Evolutionary conservation across 2,888 invertebrate species (phyloP), one percentile per base, ranked within the genome.

Genomic region (Ophion ventricosus): DNA sequence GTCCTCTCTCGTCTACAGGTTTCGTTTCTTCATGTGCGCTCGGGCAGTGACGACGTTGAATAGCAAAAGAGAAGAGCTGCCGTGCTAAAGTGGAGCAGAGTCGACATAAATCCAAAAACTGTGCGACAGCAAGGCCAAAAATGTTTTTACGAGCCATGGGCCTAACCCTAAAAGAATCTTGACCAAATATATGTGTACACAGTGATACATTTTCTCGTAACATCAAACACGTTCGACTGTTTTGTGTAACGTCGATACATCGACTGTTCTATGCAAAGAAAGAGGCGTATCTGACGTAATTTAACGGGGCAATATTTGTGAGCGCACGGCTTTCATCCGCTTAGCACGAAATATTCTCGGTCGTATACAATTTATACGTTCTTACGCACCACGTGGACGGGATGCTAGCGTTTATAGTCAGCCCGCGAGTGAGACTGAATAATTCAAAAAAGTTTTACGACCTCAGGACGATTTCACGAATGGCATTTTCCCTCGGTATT

Each of bases 131-230:
- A 57, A 69, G 70, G 63, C 74, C 74, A 70, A 84, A 78, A 85
- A 85, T 64, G 82, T 86, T 84, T 80, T 84, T 80, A 86, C 80
- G 86, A 84, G 64, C 78, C 78, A 7, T 49, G 56, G 29, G 70
- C 75, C 64, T 72, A 81, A 64, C 72, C 74, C 61, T 66, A 66
- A 75, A 75, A 80, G 75, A 76, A 72, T 59, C 43, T 23, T 14
- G 20, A 61, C 40, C 73, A 73, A 73, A 61, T 43, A 61, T 61
- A 59, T 25, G 26, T 14, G 11, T 4, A 29, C 29, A 29, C n/a
- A n/a, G 49, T 11, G 14, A 49, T 49, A 49, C 11, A 17, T 49
- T 63, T 2, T n/a, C 11, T 35, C 17, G n/a, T 4, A 14, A 63
- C n/a, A 35, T 1, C n/a, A 63, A 49, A 49, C 11, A 17, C 49